A percentile compares a stretch with the other conserved stretches of the same genome.
Evolutionary conservation across 2,797 vertebrate species (phyloP).

Genomic region (Arnoldichthys spilopterus): DNA sequence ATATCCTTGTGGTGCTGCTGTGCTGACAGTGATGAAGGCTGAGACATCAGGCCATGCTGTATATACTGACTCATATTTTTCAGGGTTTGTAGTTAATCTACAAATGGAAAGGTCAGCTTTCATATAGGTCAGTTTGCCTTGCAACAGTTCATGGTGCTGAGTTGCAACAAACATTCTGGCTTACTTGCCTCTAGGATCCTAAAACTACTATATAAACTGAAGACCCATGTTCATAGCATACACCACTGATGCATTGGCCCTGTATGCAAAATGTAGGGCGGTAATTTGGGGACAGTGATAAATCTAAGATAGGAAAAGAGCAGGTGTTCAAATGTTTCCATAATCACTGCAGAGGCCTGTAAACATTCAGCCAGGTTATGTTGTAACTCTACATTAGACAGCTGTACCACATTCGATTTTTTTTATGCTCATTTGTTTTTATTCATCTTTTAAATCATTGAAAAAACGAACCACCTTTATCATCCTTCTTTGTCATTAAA

Average conservation of each 20-base stretch:
- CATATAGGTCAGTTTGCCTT: not conserved
- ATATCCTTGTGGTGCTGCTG: not conserved
- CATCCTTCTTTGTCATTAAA: no score
- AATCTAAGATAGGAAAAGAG: not conserved
- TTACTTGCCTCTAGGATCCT: no score
- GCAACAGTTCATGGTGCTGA: not conserved
- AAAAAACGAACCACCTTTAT: no score
- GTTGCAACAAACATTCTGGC: not conserved
- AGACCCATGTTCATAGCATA: not conserved
- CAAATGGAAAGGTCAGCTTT: slow-evolving; percentile 10
- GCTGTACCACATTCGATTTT: not conserved
- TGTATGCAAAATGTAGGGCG: not conserved
- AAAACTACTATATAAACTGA: not conserved
- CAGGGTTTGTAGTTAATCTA: not conserved
- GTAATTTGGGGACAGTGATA: not conserved
- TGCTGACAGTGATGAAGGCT: not conserved
- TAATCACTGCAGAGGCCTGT: not conserved
- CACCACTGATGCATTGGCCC: not conserved
- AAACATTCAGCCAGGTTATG: not conserved
- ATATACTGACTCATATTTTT: not conserved
- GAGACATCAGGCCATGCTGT: not conserved
- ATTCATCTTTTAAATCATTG: no score
- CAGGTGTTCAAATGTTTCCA: not conserved
- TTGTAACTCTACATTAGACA: not conserved
- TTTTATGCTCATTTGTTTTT: no score